Base-by-base conservation (phyloP, 2,113 vertebrate species). In the Psilopogon haemacephalus region DNA sequence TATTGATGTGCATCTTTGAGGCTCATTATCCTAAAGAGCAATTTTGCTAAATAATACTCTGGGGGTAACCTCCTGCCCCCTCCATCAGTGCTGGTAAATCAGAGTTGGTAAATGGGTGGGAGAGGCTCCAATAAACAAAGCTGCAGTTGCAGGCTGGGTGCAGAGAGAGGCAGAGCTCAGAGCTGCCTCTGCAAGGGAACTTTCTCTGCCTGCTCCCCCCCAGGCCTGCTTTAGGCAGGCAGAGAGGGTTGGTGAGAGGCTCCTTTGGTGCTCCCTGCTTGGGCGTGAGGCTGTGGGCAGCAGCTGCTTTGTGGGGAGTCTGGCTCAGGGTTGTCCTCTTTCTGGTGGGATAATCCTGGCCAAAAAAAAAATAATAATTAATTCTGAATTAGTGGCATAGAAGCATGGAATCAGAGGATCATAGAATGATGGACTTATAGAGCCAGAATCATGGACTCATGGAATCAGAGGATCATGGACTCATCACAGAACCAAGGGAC, bases 11-110 rank as follows among this genome's bases (percentile, higher is more conserved):
- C 80, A 91, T 97, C 93, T 96, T 95, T 88, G 72, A 35, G n/a
- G 23, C 71, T 96, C 94, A 89, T 95, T 96, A 95, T 88, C 95
- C 96, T 95, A 95, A 92, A 93, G 89, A 93, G 55, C 77, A 95
- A 94, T 96, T 90, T 95, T 93, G 83, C 89, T 89, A 95, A 96
- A 96, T 94, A 96, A 97, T 94, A 95, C 93, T 95, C 83, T 81
- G 76, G 77, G 77, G 67, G 85, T 95, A 94, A 92, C 93, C 89
- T 95, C 95, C 93, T 95, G 96, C 95, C 95, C 94, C 1, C 7
- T 90, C 20, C 91, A 97, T 95, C 93, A 94, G 85, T 64, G 50
- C 77, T 95, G 79, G 95, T 93, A 96, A 86, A 81, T 94, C 94
- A 80, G n/a, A 93, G 90, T 88, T 94, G 65, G 94, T 90, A 97